These are phyloP conservation scores for Drosophila lutescens DNA, from an alignment of 2,888 invertebrate species.

Conservation along the genomic window DNA sequence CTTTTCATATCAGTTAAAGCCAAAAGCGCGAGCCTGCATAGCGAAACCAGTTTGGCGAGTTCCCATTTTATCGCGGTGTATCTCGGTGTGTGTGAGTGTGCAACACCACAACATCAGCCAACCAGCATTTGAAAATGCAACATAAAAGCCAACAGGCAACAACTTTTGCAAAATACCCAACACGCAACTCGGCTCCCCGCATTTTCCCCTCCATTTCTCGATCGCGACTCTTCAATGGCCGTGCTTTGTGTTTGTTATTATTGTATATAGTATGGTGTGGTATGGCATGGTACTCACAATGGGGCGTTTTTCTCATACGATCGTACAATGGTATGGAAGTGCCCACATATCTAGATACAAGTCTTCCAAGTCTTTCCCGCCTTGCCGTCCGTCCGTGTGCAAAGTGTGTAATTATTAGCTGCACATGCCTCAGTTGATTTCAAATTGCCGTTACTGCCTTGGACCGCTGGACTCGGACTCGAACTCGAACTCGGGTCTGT, in stretches of 20 bases:
- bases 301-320: constrained; percentile 72
- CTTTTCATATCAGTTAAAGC: constrained; percentile 71
- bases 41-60: constrained; percentile 75
- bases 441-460: constrained; percentile 66
- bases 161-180: constrained; percentile 67
- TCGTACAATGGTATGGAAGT: constrained; percentile 42
- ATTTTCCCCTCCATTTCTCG: constrained; percentile 2
- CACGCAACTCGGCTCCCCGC: constrained; percentile 59
- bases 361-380: constrained; percentile 26
- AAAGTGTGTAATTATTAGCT: constrained; percentile 66
- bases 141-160: constrained; percentile 73
- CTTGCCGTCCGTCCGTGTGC: constrained; percentile 15
- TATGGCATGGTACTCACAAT: constrained; percentile 51
- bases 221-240: constrained; percentile 45
- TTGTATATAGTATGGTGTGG: constrained; percentile 1
- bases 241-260: constrained; percentile 51
- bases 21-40: constrained; percentile 73
- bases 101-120: constrained; percentile 57
- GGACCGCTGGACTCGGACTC: constrained; percentile 20
- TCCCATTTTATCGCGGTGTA: constrained; percentile 32
- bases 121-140: constrained; percentile 78
- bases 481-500: constrained; percentile 5
- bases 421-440: constrained; percentile 61
- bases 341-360: constrained; percentile 65
- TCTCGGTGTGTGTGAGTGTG: constrained; percentile 48